Evolutionary conservation across 2,113 vertebrate genomes (phyloP), one percentile per base, ranked within the genome.

Genomic region (Coregonus clupeaformis): DNA sequence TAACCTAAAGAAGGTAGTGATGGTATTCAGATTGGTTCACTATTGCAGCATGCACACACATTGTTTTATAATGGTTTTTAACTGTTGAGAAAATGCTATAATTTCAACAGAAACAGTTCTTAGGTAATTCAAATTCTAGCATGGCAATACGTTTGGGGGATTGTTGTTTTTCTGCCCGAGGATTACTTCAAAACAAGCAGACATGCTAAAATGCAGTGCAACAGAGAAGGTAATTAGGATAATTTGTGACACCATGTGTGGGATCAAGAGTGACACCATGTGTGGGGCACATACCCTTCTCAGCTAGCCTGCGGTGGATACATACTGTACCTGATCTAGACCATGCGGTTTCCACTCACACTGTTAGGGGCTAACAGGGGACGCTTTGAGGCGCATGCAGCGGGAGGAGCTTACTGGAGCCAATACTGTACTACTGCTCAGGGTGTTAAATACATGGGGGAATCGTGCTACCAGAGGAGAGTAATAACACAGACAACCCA

Each of bases 251-350:
- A 52, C 36, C 29, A 29, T 29, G 29, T 29, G 29, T 45, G 42
- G 42, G 42, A 45, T 12, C 47, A 13, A 49, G 32, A 36, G 47
- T 49, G 47, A 49, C 11, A 49, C 32, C 36, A 36, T 36, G 7
- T 6, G 7, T 49, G 47, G 47, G 47, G 9, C 2, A 42, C 36
- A 42, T 11, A 52, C 13, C 47, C 16, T 14, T 52, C 13, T 52
- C 16, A 52, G 47, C 47, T 18, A 52, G 47, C 47, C 47, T 52
- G 47, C 47, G 2, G 49, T 52, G 49, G 12, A 1, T 18, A 52
- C 13, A 69, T 79, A 78, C 75, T 42, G 76, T 67, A 86, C 60
- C 75, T 74, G 7, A 80, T 32, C n/a, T 32, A 55, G 76, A 76
- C 76, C 47, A 65, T 59, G 77, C 16, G 45, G 25, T 29, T 18